Evolutionary conservation across 2,888 invertebrate species (phyloP), one percentile per base, ranked within the genome.

Genomic region (Cephus pulcher): DNA sequence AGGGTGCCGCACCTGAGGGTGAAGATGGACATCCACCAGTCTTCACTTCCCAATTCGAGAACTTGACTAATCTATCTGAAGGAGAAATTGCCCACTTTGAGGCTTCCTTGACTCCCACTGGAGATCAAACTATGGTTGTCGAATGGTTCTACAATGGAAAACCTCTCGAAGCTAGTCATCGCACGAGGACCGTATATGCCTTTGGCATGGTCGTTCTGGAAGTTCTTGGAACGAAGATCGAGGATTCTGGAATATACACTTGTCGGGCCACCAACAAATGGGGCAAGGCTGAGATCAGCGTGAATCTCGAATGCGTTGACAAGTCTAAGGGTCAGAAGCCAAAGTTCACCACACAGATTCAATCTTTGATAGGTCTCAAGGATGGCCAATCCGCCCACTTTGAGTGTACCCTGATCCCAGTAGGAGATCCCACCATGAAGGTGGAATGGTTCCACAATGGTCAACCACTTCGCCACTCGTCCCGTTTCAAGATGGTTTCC

Each of bases 401-500:
- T 90, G 98, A 99, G 92, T 98, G 98, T 89, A 98, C 97, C 4
- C 93, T 99, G 75, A 95, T 97, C 32, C 99, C 99, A 4, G 96
- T 98, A 11, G 98, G 98, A 82, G 99, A 99, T 92, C 98, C 98
- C 3, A 95, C 97, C 73, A 95, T 99, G 92, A 96, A 96, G 89
- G 97, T 98, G 34, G 98, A 99, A 93, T 99, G 99, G 99, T 98
- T 97, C 93, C 97, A 97, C 89, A 98, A 99, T 90, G 98, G 97
- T 9, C 94, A 97, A 88, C 97, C 97, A 0, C 92, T 99, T 84
- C 94, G 97, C 79, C 97, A 98, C 89, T 97, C 97, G 4, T 96
- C 96, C 34, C 94, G 98, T 82, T 97, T 98, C 87, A 98, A 98
- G 92, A 96, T 96, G 81, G 97, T 98, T 0, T 97, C 97, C 74